These are phyloP conservation scores for Urocitellus parryii DNA, from an alignment of 2,113 vertebrate genomes.

Conservation along the genomic window DNA sequence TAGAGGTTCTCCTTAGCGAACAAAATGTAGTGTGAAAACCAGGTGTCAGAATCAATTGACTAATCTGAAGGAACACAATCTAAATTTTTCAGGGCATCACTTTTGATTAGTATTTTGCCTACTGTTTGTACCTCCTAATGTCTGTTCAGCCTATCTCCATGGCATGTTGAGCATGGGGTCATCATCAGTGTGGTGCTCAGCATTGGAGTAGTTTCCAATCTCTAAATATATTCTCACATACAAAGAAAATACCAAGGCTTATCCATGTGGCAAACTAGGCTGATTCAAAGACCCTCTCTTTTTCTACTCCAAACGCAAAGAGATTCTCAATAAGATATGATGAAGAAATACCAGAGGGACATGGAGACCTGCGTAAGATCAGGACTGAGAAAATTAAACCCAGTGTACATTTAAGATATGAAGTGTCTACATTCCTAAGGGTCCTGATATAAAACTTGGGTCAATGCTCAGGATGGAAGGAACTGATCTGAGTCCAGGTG, in stretches of 20 bases:
- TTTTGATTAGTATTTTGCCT: background rate
- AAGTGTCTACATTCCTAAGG: background rate
- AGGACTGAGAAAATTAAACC: background rate
- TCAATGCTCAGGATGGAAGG: accelerated
- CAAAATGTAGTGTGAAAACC: background rate
- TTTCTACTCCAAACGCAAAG: background rate
- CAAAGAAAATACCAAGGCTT: background rate
- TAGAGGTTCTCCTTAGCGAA: background rate
- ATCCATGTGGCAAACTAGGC: background rate
- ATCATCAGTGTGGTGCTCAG: background rate
- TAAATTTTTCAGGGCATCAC: background rate
- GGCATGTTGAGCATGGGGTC: background rate
- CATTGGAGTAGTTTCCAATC: background rate
- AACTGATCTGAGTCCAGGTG: background rate
- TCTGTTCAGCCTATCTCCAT: background rate
- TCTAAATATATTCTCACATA: background rate
- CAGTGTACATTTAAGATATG: background rate
- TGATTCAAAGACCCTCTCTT: background rate
- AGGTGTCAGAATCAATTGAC: background rate
- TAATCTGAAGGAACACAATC: conserved; percentile 5
- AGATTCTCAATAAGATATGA: conserved; percentile 3
- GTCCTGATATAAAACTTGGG: background rate
- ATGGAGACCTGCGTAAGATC: background rate
- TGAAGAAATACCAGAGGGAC: background rate
- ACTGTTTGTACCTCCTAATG: background rate